Percentiles rank a stretch among this genome's conserved stretches.
Conservation (phyloP, 2,888 invertebrate species). For the Lomographa bimaculata region DNA sequence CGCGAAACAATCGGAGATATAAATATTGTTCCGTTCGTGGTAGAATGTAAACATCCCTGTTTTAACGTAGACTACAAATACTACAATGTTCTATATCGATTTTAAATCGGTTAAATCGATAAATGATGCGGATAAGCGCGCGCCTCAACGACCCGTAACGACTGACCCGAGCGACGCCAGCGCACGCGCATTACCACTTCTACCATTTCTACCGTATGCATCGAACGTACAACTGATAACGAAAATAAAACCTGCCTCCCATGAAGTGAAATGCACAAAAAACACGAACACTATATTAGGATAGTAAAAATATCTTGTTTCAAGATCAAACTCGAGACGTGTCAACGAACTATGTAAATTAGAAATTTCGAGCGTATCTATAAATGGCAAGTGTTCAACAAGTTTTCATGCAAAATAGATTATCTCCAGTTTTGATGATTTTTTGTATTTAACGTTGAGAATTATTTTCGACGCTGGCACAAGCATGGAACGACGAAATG, state of each 20-base stretch:
- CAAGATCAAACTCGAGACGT: conserved; percentile 38
- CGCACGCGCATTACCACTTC: conserved; percentile 49
- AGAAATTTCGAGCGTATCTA: conserved; percentile 15
- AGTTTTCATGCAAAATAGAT: conserved; percentile 21
- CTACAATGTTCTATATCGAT: conserved; percentile 2
- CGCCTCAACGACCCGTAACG: conserved; percentile 61
- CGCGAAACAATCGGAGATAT: conserved; percentile 14
- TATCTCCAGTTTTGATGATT: conserved; percentile 13
- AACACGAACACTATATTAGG: conserved; percentile 24
- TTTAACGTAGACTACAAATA: neutral
- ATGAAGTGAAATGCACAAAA: conserved; percentile 57
- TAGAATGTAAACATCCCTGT: conserved; percentile 3
- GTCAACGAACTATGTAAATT: conserved; percentile 34
- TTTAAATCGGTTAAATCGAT: conserved; percentile 21
- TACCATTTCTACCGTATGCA: no score
- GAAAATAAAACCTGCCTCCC: conserved; percentile 73
- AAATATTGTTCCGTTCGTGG: no score
- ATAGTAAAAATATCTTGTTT: conserved; percentile 34
- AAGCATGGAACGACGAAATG: no score
- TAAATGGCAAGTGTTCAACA: conserved; percentile 25
- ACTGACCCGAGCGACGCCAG: conserved; percentile 57
- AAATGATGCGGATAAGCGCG: conserved; percentile 52
- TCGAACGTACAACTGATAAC: conserved; percentile 67
- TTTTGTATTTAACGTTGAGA: no score
- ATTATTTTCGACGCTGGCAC: no score